Evolutionary conservation across 1,140 invertebrate genomes (phyloP).

Genomic region (Myzus persicae): DNA sequence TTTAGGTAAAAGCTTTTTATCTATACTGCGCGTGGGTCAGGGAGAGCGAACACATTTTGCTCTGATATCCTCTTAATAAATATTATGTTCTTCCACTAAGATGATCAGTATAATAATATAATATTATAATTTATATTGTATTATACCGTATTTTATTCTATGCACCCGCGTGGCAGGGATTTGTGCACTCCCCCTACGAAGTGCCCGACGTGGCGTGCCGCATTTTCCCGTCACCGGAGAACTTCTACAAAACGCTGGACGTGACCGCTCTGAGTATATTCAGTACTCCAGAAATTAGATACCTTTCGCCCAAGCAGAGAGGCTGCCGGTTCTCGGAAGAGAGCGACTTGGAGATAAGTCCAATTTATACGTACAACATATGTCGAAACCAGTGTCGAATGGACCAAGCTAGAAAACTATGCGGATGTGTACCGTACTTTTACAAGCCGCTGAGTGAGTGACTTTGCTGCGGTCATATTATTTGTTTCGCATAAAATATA

Average conservation of each 20-base stretch:
- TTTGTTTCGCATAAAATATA: neutral
- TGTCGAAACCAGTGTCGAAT: constrained; percentile 74
- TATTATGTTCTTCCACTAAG: neutral
- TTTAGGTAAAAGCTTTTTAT: too few species aligned
- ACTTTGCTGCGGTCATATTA: neutral
- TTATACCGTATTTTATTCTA: neutral
- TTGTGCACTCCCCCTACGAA: constrained; percentile 69
- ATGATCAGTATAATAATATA: neutral
- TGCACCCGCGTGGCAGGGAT: constrained; percentile 64
- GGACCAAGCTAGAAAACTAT: constrained; percentile 68
- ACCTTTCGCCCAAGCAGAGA: constrained; percentile 69
- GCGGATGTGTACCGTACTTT: constrained; percentile 73
- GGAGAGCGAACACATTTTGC: too few species aligned
- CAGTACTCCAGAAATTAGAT: constrained; percentile 63
- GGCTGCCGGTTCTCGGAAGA: constrained; percentile 73
- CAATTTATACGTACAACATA: constrained; percentile 72
- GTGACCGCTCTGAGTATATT: constrained; percentile 65
- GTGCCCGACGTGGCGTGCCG: constrained; percentile 70
- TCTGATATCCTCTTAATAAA: too few species aligned
- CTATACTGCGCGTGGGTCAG: too few species aligned
- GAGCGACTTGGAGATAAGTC: constrained; percentile 69
- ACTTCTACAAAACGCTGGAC: constrained; percentile 65
- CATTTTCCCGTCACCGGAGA: constrained; percentile 66
- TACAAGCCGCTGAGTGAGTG: constrained; percentile 65
- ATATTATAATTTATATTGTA: neutral